A percentile compares a stretch with the other conserved stretches of the same genome.
Conservation (phyloP, 2,888 invertebrate genomes). For the Rotaria macrura region DNA sequence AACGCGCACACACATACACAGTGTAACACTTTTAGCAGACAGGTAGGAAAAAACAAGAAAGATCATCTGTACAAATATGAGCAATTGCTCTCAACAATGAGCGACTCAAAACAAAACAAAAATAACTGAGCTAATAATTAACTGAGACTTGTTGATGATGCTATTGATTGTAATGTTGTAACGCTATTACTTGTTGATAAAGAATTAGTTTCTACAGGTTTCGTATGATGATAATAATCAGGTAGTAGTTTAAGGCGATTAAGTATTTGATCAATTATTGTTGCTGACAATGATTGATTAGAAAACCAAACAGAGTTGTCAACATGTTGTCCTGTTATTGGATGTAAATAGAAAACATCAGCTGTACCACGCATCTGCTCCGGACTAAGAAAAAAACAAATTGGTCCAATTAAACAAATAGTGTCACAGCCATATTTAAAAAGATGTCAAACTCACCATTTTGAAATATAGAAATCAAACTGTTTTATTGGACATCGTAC, state of each 20-base stretch:
- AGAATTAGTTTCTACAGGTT: not conserved
- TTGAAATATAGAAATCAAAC: slow-evolving; percentile 89
- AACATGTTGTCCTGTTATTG: slow-evolving; percentile 82
- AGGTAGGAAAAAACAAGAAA: not conserved
- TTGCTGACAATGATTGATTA: slow-evolving; percentile 62
- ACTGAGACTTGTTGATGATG: not conserved
- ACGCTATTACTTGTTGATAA: not conserved
- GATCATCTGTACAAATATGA: not conserved
- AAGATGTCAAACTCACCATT: slow-evolving; percentile 56
- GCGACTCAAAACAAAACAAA: not conserved
- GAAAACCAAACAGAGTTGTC: slow-evolving; percentile 77
- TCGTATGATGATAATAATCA: not conserved
- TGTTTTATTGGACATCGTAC: slow-evolving; percentile 83
- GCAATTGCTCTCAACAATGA: not conserved
- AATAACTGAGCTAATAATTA: not conserved
- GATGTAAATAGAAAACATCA: slow-evolving; percentile 82
- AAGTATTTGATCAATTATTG: not conserved
- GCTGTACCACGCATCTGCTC: slow-evolving; percentile 82
- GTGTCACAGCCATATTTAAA: no score
- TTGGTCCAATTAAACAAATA: no score
- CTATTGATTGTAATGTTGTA: not conserved
- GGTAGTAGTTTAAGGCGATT: not conserved
- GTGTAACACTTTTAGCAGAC: not conserved
- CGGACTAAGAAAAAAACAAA: slow-evolving; percentile 54
- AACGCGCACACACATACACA: not conserved